Evolutionary conservation across 2,113 vertebrate genomes (phyloP), one percentile per base, ranked within the genome.

Genomic region (Sander vitreus): DNA sequence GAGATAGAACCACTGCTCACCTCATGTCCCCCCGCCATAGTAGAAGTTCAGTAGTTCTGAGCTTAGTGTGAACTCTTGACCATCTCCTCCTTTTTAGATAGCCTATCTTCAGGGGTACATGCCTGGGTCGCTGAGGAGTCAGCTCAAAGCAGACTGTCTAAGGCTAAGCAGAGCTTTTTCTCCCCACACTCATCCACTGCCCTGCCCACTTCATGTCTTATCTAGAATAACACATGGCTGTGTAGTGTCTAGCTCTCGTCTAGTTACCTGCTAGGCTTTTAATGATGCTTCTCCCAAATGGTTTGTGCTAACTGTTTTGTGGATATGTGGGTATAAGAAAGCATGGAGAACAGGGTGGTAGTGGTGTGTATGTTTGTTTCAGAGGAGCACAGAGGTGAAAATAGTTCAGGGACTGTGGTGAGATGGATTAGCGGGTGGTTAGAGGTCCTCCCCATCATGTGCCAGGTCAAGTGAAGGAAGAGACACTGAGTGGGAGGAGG

Each of bases 11-110:
- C n/a, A 50, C 47, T 39, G 53, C 36, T 84, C 84, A 76, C 80
- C 45, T 69, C 6, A n/a, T 63, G 59, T 83, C 84, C 65, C 66
- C 23, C 63, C 2, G 0, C 63, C 45, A 57, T 43, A n/a, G 70
- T 60, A 67, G 64, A 88, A 66, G 77, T 73, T 67, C 75, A 55
- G 73, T 73, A 57, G 80, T 69, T 87, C 27, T 75, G 72, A 86
- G 89, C 73, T 62, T 23, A 36, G 30, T 59, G 60, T 85, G 83
- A 93, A 87, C 90, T 72, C 78, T 82, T 89, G 83, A 88, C 91
- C 91, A 86, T 88, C 85, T 85, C 60, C 47, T 84, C 45, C 68
- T 89, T 86, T 90, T 86, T 76, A 90, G 90, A 94, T 94, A 94
- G 72, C 83, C 48, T 81, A 88, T 93, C 90, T 90, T 91, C 74